Base-by-base conservation (phyloP, 2,113 vertebrate species). In the Hippocampus barbouri region DNA sequence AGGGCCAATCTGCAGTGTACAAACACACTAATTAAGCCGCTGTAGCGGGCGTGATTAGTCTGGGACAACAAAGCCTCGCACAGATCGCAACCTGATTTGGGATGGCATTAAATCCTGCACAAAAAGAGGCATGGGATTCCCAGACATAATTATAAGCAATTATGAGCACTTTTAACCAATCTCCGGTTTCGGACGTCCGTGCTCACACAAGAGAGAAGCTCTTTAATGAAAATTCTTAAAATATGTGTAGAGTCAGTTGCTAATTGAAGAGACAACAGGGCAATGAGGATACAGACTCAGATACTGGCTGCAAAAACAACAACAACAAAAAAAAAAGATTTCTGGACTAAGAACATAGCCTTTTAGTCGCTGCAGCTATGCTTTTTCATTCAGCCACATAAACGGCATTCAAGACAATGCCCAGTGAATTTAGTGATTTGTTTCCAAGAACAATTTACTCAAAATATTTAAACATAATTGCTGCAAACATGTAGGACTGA, bases 141-240 rank as follows among this genome's bases (percentile, higher is more conserved):
- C 76, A 77, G 72, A 82, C 78, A 81, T 87, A 85, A 90, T 91
- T 89, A 90, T 85, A 83, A 76, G 64, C 71, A 64, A 71, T 80
- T 89, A 89, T 88, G 85, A 91, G 76, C 79, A 88, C 83, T 89
- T 88, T 66, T 89, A 80, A 85, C 78, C 83, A 85, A 85, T 82
- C 88, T 89, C 88, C 72, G 60, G 83, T 86, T 85, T 76, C 75
- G 74, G 75, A 70, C n/a, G 20, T 64, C 60, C 9, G 21, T 5
- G 11, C 12, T 21, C 54, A 53, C 40, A 27, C 82, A 75, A 76
- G 79, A 87, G 79, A 86, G 77, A 72, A 68, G 75, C n/a, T 71
- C 71, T 77, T 79, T 73, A 79, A 86, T 81, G 71, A 70, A 85
- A 87, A 81, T 71, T 77, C 68, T 71, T 77, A 68, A 88, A 86